phyloP scores from a whole-genome alignment of 2,888 invertebrate genomes.

The Eupithecia inturbata region DNA sequence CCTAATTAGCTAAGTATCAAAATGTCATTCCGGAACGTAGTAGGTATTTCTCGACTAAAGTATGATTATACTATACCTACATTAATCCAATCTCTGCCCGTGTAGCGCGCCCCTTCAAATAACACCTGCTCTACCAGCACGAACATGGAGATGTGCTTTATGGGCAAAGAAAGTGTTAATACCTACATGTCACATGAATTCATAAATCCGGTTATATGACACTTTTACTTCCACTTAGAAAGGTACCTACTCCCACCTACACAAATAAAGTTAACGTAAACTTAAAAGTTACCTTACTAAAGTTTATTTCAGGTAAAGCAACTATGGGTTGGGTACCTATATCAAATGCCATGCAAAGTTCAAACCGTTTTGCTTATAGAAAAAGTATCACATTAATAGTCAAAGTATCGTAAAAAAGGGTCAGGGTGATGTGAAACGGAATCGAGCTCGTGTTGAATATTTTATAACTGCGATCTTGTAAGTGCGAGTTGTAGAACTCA shows the following conservation, averaged over 20 bases:
- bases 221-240: neutral
- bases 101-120: neutral
- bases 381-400: slow-evolving; percentile 58
- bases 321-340: neutral
- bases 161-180: neutral
- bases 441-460: slow-evolving; percentile 71
- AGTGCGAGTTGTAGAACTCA: slow-evolving; percentile 59
- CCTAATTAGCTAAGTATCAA: neutral
- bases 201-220: neutral
- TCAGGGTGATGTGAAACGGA: slow-evolving; percentile 64
- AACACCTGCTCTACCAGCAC: neutral
- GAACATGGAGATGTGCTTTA: neutral
- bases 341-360: slow-evolving; percentile 45
- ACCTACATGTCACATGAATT: neutral
- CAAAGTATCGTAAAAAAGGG: slow-evolving; percentile 63
- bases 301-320: neutral
- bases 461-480: slow-evolving; percentile 69
- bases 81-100: neutral
- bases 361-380: slow-evolving; percentile 52
- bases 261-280: neutral
- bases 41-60: too few relatives aligned
- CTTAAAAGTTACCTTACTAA: neutral
- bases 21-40: neutral
- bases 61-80: too few relatives aligned
- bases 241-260: neutral